Percentiles rank a stretch among this genome's conserved stretches.
These are phyloP conservation scores for Hippopotamyrus pictus DNA, from an alignment of 2,797 vertebrate species.

Conservation along the genomic window DNA sequence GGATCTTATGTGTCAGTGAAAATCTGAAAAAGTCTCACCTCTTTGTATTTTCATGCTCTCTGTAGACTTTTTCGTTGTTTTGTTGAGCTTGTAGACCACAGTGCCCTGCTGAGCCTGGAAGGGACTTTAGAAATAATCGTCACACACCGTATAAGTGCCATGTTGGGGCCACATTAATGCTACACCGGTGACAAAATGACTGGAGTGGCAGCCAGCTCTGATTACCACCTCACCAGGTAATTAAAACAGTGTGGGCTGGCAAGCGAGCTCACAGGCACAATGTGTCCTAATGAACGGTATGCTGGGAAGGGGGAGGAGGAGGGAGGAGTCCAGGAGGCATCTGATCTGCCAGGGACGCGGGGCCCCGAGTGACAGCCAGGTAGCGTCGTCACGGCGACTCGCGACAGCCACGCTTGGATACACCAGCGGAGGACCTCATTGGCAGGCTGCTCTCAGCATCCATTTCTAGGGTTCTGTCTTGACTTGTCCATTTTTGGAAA, in stretches of 20 bases:
- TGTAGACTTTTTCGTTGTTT: neutral
- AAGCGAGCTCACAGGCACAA: neutral
- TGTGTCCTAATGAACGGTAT: constrained; percentile 5
- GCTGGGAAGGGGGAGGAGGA: neutral
- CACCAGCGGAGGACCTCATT: neutral
- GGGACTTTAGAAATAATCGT: neutral
- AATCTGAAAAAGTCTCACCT: neutral
- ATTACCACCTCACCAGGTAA: constrained; percentile 8
- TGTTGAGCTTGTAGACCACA: neutral
- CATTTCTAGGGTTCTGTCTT: neutral
- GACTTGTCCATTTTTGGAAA: neutral
- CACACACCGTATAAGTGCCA: neutral
- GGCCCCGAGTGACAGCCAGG: neutral
- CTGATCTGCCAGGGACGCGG: neutral
- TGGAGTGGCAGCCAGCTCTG: constrained; percentile 43
- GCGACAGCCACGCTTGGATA: neutral
- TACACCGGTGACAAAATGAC: constrained; percentile 27
- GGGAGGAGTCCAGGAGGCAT: neutral
- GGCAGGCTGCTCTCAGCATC: neutral
- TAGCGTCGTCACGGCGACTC: neutral
- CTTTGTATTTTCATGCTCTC: neutral
- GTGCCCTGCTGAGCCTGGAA: neutral
- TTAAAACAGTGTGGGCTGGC: constrained; percentile 2
- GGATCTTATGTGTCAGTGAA: neutral
- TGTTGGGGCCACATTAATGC: constrained; percentile 35